Conservation (phyloP, 2,888 invertebrate genomes). For the Gisinianus flammeolus region DNA sequence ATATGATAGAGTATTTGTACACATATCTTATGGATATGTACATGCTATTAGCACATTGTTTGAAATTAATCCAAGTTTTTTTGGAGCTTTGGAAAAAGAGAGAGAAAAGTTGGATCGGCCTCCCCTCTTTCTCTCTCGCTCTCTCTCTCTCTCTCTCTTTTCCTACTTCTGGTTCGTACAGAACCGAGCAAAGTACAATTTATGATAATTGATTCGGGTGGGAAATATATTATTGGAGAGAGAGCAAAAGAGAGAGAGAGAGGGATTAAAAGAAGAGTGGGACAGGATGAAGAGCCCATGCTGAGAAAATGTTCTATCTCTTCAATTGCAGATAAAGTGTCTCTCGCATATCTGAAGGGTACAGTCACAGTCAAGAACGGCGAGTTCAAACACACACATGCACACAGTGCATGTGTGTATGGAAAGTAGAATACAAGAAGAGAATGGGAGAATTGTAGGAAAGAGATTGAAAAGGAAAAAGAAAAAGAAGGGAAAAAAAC, state of each 20-base stretch:
- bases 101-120: too few relatives aligned
- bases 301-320: slow-evolving; percentile 7
- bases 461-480: background rate
- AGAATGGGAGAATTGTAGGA: background rate
- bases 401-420: background rate
- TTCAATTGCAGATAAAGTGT: slow-evolving; percentile 19
- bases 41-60: background rate
- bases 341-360: slow-evolving; percentile 5
- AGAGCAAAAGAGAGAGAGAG: too few relatives aligned
- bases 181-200: background rate
- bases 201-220: background rate
- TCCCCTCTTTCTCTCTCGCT: too few relatives aligned
- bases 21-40: too few relatives aligned
- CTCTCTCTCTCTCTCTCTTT: too few relatives aligned
- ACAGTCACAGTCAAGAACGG: background rate
- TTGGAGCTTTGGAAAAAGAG: background rate
- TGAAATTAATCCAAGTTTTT: background rate
- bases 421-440: background rate
- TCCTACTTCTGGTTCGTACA: background rate
- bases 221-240: slow-evolving; percentile 15
- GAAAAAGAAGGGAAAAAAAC: background rate
- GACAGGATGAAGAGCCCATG: background rate
- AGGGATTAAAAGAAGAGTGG: slow-evolving; percentile 1
- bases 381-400: background rate
- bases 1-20: too few relatives aligned